Base-by-base conservation (phyloP, 2,888 invertebrate species). In the Campoletis raptor region DNA sequence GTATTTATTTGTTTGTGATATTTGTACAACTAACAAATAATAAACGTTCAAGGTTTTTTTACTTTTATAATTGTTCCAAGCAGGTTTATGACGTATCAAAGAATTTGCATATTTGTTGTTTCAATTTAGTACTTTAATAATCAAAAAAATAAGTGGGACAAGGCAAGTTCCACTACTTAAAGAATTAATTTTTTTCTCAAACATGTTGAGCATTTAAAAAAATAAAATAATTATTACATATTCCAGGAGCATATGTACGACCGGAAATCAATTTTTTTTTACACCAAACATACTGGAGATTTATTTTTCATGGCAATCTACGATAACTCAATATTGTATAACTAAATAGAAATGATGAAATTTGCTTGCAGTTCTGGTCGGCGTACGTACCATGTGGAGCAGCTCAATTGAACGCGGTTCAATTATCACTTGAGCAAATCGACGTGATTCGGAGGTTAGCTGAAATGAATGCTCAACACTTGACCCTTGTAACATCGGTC, bases 351-450 rank as follows among this genome's bases (percentile, higher is more conserved):
- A 74, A 82, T 52, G 48, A 79, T 67, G 67, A 37, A 30, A 85
- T 85, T 85, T 82, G 30, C 40, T 90, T 90, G 70, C 98, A 98
- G 96, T 97, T 98, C 94, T 98, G 98, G 98, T 97, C 98, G 87
- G 98, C 98, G 88, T 98, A 97, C 94, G 97, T 98, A 92, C 98
- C 98, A 89, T 98, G 98, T 93, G 97, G 97, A 89, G 97, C 97
- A 40, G 97, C 97, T 92, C 97, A 97, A 94, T 95, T 97, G 94
- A 97, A 98, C 93, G 98, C 97, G 80, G 98, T 97, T 93, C 97
- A 98, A 94, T 95, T 98, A 91, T 97, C 97, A 87, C 95, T 98
- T 91, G 98, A 98, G 94, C 98, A 98, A 95, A 97, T 98, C 94
- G 98, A 98, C 95, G 97, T 97, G 91, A 97, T 98, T 92, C 96